Base-by-base conservation (phyloP, 2,888 invertebrate genomes). In the Campoplex nolae region DNA sequence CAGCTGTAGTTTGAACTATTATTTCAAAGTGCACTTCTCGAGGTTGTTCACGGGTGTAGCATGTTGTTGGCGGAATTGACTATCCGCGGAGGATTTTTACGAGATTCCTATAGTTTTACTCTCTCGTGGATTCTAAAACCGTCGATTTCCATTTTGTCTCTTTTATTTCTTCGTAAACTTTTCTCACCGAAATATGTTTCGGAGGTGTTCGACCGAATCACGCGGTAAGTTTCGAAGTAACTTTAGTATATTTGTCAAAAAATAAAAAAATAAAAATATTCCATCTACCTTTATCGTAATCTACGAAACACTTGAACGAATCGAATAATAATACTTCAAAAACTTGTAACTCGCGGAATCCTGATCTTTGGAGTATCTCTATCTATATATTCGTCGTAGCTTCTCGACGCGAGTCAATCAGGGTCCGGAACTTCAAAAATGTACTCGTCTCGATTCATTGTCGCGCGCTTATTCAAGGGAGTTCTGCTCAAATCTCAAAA, bases 21-120 rank as follows among this genome's bases (percentile, higher is more conserved):
- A 62, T 62, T 62, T 16, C 62, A 62, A 62, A 62, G 62, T 62
- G 32, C 62, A 62, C 62, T 62, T 32, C 32, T 32, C 32, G 6
- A 62, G 16, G 32, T 13, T 32, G 16, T 62, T 62, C 16, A 32
- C 32, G 6, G 32, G 16, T 16, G 62, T 62, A 32, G 11, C 6
- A 68, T 45, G 68, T 38, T 42, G 42, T 58, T 58, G 11, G 68
- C 11, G 32, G 28, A 62, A 62, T 11, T 13, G 62, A 32, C 32
- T 62, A 16, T 32, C 32, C 9, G 32, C 62, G 11, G 18, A 16
- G 6, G 13, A 16, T 13, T 62, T 62, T 62, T 35, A 62, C 51
- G 51, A 51, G 51, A 51, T 6, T 51, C 16, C 62, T 4, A 62
- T 62, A 16, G 32, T 32, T 62, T 28, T 16, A 16, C 32, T 23